Conservation (phyloP, 2,888 invertebrate species). For the Sarcophaga rosellei region DNA sequence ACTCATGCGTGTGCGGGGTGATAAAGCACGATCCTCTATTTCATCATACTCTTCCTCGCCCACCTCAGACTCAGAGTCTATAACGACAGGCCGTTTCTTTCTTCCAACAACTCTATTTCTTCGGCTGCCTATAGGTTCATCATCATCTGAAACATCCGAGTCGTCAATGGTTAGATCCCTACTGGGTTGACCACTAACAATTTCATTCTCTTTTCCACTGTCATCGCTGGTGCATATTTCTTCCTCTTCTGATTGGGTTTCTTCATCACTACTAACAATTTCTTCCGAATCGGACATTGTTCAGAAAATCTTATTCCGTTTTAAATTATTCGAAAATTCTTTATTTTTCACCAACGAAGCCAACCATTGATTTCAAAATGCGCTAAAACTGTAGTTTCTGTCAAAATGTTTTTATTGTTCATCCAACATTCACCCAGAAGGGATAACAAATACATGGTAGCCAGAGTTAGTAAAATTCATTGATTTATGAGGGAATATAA, state of each 20-base stretch:
- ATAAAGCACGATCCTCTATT: slow-evolving; percentile 74
- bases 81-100: slow-evolving; percentile 42
- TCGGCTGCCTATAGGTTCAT: slow-evolving; percentile 47
- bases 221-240: slow-evolving; percentile 29
- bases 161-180: slow-evolving; percentile 66
- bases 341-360: slow-evolving; percentile 13
- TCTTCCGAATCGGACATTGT: slow-evolving; percentile 68
- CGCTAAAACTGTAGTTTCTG: slow-evolving; percentile 42
- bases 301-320: background rate
- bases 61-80: slow-evolving; percentile 73
- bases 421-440: background rate
- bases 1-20: slow-evolving; percentile 79
- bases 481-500: background rate
- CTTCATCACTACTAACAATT: slow-evolving; percentile 58
- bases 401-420: background rate
- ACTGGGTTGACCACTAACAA: slow-evolving; percentile 12
- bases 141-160: slow-evolving; percentile 56
- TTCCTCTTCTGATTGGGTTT: slow-evolving; percentile 27
- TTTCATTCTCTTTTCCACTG: slow-evolving; percentile 1
- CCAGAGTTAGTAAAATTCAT: background rate
- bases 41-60: slow-evolving; percentile 73
- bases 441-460: background rate
- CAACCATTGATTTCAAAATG: slow-evolving; percentile 39
- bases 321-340: background rate
- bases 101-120: slow-evolving; percentile 9